A percentile compares a stretch with the other conserved stretches of the same genome.
These are phyloP conservation scores for Buathra laborator DNA, from an alignment of 2,888 invertebrate species.

Conservation along the genomic window DNA sequence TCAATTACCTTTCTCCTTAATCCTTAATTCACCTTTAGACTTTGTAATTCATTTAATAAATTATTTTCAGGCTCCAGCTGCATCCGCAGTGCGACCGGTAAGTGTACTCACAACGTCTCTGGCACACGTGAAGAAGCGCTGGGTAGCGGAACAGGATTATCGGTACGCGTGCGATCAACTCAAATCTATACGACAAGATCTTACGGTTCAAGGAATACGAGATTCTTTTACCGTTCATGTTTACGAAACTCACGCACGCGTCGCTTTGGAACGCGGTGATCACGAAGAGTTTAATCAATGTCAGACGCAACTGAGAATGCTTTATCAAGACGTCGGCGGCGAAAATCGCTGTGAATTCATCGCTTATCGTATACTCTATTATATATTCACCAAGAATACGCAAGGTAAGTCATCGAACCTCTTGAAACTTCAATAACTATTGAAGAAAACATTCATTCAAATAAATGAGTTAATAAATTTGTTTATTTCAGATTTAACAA, in stretches of 20 bases:
- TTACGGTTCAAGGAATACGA: conserved; percentile 98
- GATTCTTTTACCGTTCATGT: conserved; percentile 98
- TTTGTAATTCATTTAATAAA: conserved; percentile 9
- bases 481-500: conserved; percentile 94
- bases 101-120: conserved; percentile 94
- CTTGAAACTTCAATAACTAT: too few species aligned
- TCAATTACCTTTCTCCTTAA: too few species aligned
- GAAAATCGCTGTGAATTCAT: conserved; percentile 96
- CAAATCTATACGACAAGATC: conserved; percentile 99
- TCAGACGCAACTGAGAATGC: conserved; percentile 98
- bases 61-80: conserved; percentile 93
- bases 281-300: conserved; percentile 99
- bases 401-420: conserved; percentile 89
- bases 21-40: neutral
- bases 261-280: conserved; percentile 98
- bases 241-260: conserved; percentile 99
- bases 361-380: conserved; percentile 98
- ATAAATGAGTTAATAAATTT: conserved; percentile 33
- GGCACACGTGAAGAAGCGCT: conserved; percentile 95
- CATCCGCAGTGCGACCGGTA: conserved; percentile 96
- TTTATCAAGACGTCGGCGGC: conserved; percentile 93
- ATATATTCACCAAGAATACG: conserved; percentile 98
- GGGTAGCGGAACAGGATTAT: conserved; percentile 97
- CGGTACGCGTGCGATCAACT: conserved; percentile 99
- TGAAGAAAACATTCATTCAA: neutral